Evolutionary conservation across 2,888 invertebrate species (phyloP).

Genomic region (Carcina quercana): DNA sequence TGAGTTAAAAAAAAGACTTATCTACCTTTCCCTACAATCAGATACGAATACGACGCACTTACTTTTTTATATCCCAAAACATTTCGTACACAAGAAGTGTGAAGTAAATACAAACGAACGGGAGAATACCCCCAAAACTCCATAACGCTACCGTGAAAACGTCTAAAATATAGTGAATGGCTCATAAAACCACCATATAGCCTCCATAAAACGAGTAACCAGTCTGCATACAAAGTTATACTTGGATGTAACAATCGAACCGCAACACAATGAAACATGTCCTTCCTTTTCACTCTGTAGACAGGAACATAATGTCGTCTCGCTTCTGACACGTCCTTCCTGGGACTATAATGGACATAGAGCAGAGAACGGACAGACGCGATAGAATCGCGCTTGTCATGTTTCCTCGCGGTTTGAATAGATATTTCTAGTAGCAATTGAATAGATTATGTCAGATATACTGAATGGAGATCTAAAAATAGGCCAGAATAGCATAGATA

Average conservation of each 20-base stretch:
- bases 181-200: neutral
- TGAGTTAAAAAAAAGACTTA: too few species aligned
- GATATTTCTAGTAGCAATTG: constrained; percentile 11
- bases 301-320: constrained; percentile 55
- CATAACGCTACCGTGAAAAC: neutral
- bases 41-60: too few species aligned
- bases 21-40: too few species aligned
- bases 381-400: constrained; percentile 49
- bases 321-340: constrained; percentile 64
- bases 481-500: neutral
- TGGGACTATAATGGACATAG: constrained; percentile 44
- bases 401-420: constrained; percentile 39
- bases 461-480: neutral
- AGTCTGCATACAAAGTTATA: constrained; percentile 57
- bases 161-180: neutral
- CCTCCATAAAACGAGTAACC: constrained; percentile 38
- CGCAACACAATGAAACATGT: constrained; percentile 56
- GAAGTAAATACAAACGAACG: neutral
- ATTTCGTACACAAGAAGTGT: too few species aligned
- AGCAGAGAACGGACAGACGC: constrained; percentile 35
- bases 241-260: constrained; percentile 57
- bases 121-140: neutral
- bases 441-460: neutral
- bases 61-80: too few species aligned
- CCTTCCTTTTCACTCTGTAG: constrained; percentile 49